phyloP scores from a whole-genome alignment of 2,113 vertebrate genomes.

The Lathamus discolor region DNA sequence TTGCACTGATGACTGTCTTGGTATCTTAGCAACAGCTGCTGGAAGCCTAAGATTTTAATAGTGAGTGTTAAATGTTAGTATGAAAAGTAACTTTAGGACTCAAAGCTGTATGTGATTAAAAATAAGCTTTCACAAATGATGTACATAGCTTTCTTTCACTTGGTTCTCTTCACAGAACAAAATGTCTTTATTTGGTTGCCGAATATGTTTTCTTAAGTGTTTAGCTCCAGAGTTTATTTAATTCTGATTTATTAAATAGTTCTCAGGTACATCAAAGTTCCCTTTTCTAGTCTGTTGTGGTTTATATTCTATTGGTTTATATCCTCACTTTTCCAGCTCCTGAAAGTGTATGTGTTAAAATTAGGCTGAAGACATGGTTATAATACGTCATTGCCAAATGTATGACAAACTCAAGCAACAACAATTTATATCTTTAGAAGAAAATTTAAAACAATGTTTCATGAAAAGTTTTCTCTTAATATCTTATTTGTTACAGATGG shows the following conservation, averaged over 20 bases:
- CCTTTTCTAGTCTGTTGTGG: background rate
- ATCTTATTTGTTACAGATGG: background rate
- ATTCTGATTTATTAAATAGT: background rate
- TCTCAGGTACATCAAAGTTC: background rate
- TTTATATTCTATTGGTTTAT: background rate
- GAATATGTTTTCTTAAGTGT: background rate
- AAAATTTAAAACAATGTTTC: background rate
- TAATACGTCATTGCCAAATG: background rate
- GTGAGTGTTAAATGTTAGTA: background rate
- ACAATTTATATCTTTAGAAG: background rate
- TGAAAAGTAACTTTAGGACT: background rate
- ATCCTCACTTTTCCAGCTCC: background rate
- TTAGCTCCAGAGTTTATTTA: background rate
- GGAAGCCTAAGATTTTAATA: background rate
- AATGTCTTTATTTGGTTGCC: background rate
- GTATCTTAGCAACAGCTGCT: background rate
- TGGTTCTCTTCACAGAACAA: background rate
- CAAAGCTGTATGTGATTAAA: background rate
- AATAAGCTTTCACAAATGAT: background rate
- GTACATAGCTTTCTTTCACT: background rate
- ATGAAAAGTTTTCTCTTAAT: background rate
- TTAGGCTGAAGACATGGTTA: background rate
- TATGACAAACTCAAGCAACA: background rate
- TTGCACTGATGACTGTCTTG: background rate
- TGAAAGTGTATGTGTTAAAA: background rate